Evolutionary conservation across 2,797 vertebrate species (phyloP), one percentile per base, ranked within the genome.

Genomic region (Champsocephalus gunnari): DNA sequence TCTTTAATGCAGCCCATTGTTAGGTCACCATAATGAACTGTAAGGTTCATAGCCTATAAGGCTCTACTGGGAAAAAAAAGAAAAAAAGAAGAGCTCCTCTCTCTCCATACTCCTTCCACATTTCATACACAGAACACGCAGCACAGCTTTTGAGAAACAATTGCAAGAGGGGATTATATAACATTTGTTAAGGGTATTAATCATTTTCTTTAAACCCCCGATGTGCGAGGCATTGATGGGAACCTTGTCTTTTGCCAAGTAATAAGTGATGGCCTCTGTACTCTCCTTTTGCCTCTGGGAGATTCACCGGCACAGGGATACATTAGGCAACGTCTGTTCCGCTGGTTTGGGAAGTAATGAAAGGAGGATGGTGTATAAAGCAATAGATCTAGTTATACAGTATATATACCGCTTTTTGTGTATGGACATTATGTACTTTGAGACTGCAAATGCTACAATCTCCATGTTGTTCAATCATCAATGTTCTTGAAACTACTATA

Each of bases 181-280:
- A 86, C 73, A 82, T 85, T 82, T 89, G 82, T 90, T 83, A 82
- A 78, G 71, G 77, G 68, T 83, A 85, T 88, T 88, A 88, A 92
- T 88, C 77, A 82, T 91, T 85, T 84, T 75, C 54, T 84, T 87
- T 79, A 87, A 87, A 86, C 66, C 75, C 75, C 67, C 3, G 19
- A 76, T 83, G 85, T 82, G 66, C 16, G 8, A 59, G 8, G 81
- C 84, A 81, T 86, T 89, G 84, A 92, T 83, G 74, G 83, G 82
- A 71, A 62, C 71, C 54, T 77, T 78, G 79, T 91, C 79, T 82
- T 90, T 90, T 82, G 71, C 77, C 73, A 87, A 85, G 82, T 77
- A 83, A 82, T 83, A 89, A 84, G 84, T 76, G 66, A 90, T 90
- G 69, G 87, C 85, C 83, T 84, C 75, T 85, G 79, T 70, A 41